These are phyloP conservation scores for Prionace glauca DNA, from an alignment of 2,797 vertebrate genomes.

Conservation along the genomic window DNA sequence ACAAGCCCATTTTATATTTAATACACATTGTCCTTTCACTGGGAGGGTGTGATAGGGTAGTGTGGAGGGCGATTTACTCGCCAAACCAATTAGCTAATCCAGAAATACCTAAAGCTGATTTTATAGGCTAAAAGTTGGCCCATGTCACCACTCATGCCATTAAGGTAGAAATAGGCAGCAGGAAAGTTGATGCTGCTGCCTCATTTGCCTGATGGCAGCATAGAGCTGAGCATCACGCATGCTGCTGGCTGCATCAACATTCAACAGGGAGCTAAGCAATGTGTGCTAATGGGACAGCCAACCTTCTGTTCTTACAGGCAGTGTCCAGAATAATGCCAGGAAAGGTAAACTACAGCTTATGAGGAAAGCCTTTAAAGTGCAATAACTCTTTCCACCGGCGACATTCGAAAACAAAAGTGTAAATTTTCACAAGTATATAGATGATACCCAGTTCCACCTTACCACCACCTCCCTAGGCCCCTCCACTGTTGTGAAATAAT, in stretches of 20 bases:
- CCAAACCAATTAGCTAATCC: neutral
- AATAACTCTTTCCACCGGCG: neutral
- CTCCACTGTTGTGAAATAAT: too few relatives aligned
- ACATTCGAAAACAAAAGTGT: too few relatives aligned
- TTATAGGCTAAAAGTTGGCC: neutral
- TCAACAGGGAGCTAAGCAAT: neutral
- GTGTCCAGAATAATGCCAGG: neutral
- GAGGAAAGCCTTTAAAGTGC: neutral
- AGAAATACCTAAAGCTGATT: neutral
- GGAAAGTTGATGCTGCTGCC: neutral
- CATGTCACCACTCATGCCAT: neutral
- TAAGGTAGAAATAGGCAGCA: neutral
- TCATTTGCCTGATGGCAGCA: neutral
- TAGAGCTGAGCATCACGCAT: neutral
- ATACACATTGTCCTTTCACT: neutral
- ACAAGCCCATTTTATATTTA: neutral
- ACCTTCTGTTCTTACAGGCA: neutral
- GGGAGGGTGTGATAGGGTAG: neutral
- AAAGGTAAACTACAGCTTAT: neutral
- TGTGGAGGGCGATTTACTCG: neutral
- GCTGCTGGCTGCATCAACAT: neutral
- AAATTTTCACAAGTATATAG: too few relatives aligned
- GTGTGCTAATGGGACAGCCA: neutral
- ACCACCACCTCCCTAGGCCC: too few relatives aligned
- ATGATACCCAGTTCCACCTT: too few relatives aligned